These are phyloP conservation scores for Danaus melanippus DNA, from an alignment of 1,140 invertebrate genomes.

Conservation along the genomic window DNA sequence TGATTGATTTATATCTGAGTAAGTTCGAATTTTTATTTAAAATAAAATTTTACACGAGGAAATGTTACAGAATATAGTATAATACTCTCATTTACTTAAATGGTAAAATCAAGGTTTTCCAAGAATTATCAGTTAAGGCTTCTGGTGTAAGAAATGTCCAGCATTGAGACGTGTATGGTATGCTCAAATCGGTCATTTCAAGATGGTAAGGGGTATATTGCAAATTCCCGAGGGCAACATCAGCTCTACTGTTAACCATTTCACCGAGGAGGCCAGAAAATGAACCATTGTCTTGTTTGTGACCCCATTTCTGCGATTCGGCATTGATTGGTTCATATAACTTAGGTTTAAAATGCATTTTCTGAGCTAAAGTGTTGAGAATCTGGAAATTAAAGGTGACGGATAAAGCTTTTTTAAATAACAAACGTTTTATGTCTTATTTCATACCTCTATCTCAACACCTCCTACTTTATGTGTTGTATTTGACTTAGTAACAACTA, in stretches of 20 bases:
- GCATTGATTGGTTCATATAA: slow-evolving; percentile 77
- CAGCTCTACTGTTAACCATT: slow-evolving; percentile 77
- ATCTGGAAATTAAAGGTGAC: slow-evolving; percentile 69
- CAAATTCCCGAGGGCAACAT: slow-evolving; percentile 84
- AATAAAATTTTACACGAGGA: too few species aligned
- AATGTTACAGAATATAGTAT: not conserved
- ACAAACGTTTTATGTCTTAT: not conserved
- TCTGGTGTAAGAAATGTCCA: slow-evolving; percentile 87
- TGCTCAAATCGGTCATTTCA: slow-evolving; percentile 81
- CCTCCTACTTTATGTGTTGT: slow-evolving; percentile 76
- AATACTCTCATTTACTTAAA: slow-evolving; percentile 75
- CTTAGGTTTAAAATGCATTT: slow-evolving; percentile 78
- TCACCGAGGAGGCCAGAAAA: slow-evolving; percentile 81
- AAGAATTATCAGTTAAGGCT: slow-evolving; percentile 83
- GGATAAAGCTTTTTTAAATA: too few species aligned
- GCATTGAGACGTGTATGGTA: slow-evolving; percentile 85
- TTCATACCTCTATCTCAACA: slow-evolving; percentile 57
- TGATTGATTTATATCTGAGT: not conserved
- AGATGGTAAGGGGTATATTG: slow-evolving; percentile 80
- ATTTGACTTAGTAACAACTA: slow-evolving; percentile 65
- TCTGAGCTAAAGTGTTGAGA: slow-evolving; percentile 75
- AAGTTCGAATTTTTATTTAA: too few species aligned
- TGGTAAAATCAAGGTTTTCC: slow-evolving; percentile 85
- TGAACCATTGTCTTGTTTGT: slow-evolving; percentile 72
- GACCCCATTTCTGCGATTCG: slow-evolving; percentile 77